Conservation (phyloP, 2,888 invertebrate genomes). For the Folsomia candida region DNA sequence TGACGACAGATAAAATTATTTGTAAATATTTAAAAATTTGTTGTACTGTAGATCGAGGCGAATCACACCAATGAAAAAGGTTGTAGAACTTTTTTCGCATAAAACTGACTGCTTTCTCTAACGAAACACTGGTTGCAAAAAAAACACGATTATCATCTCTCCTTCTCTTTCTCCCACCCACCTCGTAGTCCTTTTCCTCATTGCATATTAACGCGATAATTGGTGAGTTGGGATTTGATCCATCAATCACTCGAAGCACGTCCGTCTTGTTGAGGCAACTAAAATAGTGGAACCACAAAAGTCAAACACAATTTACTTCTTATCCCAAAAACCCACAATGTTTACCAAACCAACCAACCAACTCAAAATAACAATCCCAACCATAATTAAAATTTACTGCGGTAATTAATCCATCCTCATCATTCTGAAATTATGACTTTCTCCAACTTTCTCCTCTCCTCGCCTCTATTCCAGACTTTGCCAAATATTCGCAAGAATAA, state of each 20-base stretch:
- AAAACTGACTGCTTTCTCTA: too few relatives aligned
- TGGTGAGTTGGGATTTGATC: conserved; percentile 69
- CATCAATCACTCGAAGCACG: conserved; percentile 81
- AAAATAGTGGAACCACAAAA: conserved; percentile 7
- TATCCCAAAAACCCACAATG: neutral
- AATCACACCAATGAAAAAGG: too few relatives aligned
- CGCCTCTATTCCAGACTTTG: neutral
- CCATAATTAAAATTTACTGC: neutral
- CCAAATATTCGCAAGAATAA: neutral
- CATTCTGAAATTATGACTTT: neutral
- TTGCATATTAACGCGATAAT: conserved; percentile 81
- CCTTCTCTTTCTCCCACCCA: conserved; percentile 53
- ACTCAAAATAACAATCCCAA: too few relatives aligned
- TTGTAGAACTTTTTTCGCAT: too few relatives aligned
- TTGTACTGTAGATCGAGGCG: too few relatives aligned
- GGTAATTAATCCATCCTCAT: neutral
- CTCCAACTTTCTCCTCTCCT: too few relatives aligned
- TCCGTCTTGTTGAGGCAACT: conserved; percentile 68
- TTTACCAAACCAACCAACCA: neutral
- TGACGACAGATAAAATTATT: too few relatives aligned
- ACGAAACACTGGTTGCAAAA: too few relatives aligned
- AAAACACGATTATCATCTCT: too few relatives aligned
- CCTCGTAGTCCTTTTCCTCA: conserved; percentile 72
- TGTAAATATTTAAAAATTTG: too few relatives aligned
- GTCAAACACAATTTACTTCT: neutral